Conservation (phyloP, 2,113 vertebrate species). For the Pampusana beccarii region DNA sequence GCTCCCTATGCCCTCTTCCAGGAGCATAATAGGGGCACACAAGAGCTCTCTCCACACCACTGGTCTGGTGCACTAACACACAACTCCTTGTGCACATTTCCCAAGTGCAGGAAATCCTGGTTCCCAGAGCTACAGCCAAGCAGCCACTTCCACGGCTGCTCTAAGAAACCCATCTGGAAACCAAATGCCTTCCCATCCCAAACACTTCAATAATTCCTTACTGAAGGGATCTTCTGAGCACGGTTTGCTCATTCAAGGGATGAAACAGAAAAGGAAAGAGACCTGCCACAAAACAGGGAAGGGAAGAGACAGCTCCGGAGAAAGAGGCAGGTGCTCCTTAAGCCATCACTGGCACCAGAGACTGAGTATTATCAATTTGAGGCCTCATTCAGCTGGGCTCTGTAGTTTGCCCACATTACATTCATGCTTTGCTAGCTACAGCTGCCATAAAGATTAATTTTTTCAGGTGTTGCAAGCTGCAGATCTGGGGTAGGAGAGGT, state of each 20-base stretch:
- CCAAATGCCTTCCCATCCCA: neutral
- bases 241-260: neutral
- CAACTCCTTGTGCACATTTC: neutral
- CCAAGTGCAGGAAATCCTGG: neutral
- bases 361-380: neutral
- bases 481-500: neutral
- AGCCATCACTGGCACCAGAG: neutral
- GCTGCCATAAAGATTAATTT: neutral
- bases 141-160: neutral
- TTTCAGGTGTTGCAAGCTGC: neutral
- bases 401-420: neutral
- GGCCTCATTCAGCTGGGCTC: neutral
- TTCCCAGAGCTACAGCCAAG: neutral
- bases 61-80: neutral
- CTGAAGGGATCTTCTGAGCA: neutral
- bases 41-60: neutral
- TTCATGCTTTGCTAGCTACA: neutral
- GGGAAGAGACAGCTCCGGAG: neutral
- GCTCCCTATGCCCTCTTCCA: neutral
- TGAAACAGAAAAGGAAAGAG: neutral
- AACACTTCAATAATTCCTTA: neutral
- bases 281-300: neutral
- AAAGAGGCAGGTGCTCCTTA: neutral
- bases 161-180: neutral
- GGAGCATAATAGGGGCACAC: neutral